These are phyloP conservation scores for Sebastes minor DNA, from an alignment of 2,797 vertebrate genomes.

Conservation along the genomic window DNA sequence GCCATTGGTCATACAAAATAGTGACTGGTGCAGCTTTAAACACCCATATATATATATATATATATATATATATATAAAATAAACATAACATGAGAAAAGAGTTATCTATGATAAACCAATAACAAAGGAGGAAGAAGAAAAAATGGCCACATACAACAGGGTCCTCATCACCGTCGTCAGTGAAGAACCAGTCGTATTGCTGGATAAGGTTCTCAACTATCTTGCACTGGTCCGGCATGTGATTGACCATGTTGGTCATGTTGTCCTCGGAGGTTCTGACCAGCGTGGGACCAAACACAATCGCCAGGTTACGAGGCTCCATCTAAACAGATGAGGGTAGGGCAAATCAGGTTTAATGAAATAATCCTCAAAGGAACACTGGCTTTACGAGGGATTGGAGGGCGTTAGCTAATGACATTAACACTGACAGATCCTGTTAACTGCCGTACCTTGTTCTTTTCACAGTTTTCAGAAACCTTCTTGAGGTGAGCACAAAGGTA, in stretches of 20 bases:
- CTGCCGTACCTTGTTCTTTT: conserved; percentile 93
- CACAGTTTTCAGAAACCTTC: conserved; percentile 95
- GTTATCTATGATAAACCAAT: not conserved
- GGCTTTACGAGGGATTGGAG: not conserved
- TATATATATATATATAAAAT: not conserved
- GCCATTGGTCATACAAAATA: not conserved
- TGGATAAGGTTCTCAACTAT: conserved; percentile 99
- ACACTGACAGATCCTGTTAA: not conserved
- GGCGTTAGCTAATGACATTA: not conserved
- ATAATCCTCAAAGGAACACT: not conserved
- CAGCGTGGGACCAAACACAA: conserved; percentile 98
- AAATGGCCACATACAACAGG: conserved; percentile 89
- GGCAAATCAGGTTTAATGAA: not conserved
- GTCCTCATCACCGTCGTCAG: conserved; percentile 91
- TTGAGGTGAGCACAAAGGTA: conserved; percentile 96
- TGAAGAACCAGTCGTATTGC: conserved; percentile 99
- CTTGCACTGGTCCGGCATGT: conserved; percentile 99
- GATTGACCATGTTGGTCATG: conserved; percentile 99
- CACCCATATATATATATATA: not conserved
- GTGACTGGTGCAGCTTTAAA: not conserved
- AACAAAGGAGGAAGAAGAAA: not conserved
- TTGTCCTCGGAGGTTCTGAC: conserved; percentile 98
- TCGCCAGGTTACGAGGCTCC: conserved; percentile 98
- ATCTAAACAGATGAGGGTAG: conserved; percentile 81
- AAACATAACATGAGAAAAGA: not conserved